These are phyloP conservation scores for Poeciliopsis gracilis DNA, from an alignment of 2,797 vertebrate genomes.

Conservation along the genomic window DNA sequence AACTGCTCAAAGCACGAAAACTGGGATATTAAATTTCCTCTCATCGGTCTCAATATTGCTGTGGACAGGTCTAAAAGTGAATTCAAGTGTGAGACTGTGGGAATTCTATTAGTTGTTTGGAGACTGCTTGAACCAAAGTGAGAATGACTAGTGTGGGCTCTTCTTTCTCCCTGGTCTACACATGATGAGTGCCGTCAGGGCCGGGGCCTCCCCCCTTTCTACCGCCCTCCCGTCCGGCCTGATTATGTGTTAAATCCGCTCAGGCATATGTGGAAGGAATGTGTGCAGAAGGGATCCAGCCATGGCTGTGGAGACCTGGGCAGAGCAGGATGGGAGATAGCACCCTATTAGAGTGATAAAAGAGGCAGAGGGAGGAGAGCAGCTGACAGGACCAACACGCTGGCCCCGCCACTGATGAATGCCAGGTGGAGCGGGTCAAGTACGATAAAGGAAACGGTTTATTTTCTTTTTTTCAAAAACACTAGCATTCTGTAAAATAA, in stretches of 20 bases:
- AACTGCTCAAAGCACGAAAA: slow-evolving; percentile 39
- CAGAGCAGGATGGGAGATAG: slow-evolving; percentile 77
- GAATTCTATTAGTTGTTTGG: slow-evolving; percentile 44
- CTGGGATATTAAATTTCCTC: slow-evolving; percentile 58
- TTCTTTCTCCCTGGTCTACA: slow-evolving; percentile 50
- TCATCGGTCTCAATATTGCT: slow-evolving; percentile 56
- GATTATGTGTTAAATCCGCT: slow-evolving; percentile 82
- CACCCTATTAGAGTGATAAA: slow-evolving; percentile 84
- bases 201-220: slow-evolving; percentile 31
- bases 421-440: slow-evolving; percentile 81
- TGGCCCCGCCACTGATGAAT: slow-evolving; percentile 79
- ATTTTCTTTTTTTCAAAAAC: slow-evolving; percentile 78
- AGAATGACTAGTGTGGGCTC: slow-evolving; percentile 43
- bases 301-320: slow-evolving; percentile 63
- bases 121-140: slow-evolving; percentile 30
- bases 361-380: slow-evolving; percentile 75
- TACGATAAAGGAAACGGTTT: slow-evolving; percentile 76
- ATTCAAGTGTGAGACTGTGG: slow-evolving; percentile 40
- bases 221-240: slow-evolving; percentile 60
- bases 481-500: slow-evolving; percentile 2
- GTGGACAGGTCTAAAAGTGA: slow-evolving; percentile 34
- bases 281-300: slow-evolving; percentile 38
- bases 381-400: slow-evolving; percentile 79
- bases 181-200: slow-evolving; percentile 78
- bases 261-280: slow-evolving; percentile 81